phyloP scores from a whole-genome alignment of 2,888 invertebrate species.

The Plutella xylostella region DNA sequence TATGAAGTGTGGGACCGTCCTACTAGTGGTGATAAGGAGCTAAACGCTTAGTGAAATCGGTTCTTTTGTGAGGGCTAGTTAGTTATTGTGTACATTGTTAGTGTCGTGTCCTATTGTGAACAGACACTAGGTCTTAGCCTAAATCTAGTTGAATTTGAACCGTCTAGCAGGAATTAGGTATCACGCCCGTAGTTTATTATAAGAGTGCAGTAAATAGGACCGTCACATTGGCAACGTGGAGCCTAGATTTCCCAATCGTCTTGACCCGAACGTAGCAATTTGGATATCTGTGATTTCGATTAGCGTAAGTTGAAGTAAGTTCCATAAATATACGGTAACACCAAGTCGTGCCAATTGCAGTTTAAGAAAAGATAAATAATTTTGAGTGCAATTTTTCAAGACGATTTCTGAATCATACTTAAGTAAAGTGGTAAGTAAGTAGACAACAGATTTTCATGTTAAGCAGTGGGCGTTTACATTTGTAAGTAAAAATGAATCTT shows the following conservation, averaged over 20 bases:
- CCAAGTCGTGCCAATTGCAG: constrained; percentile 47
- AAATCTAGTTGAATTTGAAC: constrained; percentile 50
- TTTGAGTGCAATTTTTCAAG: neutral
- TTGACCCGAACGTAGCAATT: neutral
- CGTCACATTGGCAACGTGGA: constrained; percentile 49
- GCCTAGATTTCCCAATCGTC: neutral
- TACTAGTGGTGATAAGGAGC: constrained; percentile 54
- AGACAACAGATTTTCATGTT: too few species aligned
- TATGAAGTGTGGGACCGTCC: constrained; percentile 66
- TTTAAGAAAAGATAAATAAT: neutral
- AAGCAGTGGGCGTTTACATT: too few species aligned
- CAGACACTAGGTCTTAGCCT: constrained; percentile 51
- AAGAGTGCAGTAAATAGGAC: constrained; percentile 31
- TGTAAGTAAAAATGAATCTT: too few species aligned
- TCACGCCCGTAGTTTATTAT: constrained; percentile 41
- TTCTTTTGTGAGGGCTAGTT: constrained; percentile 30
- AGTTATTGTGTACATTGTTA: constrained; percentile 9
- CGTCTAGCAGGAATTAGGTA: constrained; percentile 50
- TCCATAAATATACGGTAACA: too few species aligned
- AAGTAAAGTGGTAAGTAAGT: neutral
- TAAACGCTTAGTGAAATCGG: constrained; percentile 45
- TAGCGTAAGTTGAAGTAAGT: constrained; percentile 2
- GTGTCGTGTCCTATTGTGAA: too few species aligned
- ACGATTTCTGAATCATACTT: neutral
- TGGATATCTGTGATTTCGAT: constrained; percentile 2